A percentile compares a stretch with the other conserved stretches of the same genome.
Evolutionary conservation across 2,113 vertebrate genomes (phyloP).

Genomic region (Anhinga anhinga): DNA sequence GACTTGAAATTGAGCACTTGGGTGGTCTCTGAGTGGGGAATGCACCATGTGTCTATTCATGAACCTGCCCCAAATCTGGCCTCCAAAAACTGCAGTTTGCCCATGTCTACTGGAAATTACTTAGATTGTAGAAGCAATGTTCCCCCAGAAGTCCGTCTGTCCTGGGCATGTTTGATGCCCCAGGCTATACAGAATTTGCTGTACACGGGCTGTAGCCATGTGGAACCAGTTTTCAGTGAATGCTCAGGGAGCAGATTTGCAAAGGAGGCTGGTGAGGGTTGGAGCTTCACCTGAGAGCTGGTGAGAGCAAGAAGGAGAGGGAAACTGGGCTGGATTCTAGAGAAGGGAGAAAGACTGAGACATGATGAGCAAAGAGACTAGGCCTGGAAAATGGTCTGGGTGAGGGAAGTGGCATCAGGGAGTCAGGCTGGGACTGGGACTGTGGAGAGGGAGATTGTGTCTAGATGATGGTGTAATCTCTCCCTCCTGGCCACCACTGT

Average conservation of each 20-base stretch:
- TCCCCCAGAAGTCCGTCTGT: fast-evolving
- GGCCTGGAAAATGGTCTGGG: neutral
- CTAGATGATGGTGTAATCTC: neutral
- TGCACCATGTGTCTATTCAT: neutral
- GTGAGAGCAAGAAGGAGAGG: neutral
- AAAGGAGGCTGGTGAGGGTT: neutral
- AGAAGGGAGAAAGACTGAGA: neutral
- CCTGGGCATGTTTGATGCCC: neutral
- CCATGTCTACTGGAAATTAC: neutral
- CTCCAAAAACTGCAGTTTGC: neutral
- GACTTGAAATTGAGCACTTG: neutral
- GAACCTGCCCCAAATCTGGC: neutral
- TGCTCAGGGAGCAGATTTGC: neutral
- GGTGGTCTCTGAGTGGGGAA: neutral
- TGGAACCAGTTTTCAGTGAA: neutral
- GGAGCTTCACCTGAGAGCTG: neutral
- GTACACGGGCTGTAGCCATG: neutral
- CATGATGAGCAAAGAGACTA: neutral
- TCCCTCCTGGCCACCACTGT: neutral
- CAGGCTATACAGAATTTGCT: neutral
- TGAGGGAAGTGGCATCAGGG: neutral
- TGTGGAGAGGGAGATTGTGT: neutral
- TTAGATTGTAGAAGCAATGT: neutral
- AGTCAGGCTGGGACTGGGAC: neutral
- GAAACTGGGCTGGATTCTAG: neutral